phyloP scores from a whole-genome alignment of 2,888 invertebrate genomes.

The Caenorhabditis sp. region DNA sequence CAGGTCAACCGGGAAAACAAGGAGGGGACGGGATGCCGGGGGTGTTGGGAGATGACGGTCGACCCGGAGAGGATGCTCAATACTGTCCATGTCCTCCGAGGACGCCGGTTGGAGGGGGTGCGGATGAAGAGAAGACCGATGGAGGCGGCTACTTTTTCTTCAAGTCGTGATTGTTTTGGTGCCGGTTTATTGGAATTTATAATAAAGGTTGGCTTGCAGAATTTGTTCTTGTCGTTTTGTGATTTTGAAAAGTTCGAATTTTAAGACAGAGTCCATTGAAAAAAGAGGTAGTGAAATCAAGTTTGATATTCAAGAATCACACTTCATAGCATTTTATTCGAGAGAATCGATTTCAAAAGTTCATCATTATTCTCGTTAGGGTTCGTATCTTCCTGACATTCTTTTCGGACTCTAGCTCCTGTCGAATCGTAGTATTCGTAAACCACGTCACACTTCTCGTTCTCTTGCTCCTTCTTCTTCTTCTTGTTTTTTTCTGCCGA shows the following conservation, averaged over 20 bases:
- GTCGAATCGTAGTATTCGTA: too few species aligned
- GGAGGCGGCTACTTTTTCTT: conserved; percentile 50
- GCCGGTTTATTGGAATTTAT: background rate
- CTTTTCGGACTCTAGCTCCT: too few species aligned
- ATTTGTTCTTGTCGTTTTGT: background rate
- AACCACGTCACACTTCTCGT: background rate
- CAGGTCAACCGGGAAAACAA: conserved; percentile 42
- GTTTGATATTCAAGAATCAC: too few species aligned
- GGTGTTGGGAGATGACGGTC: conserved; percentile 49
- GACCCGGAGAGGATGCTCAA: conserved; percentile 67
- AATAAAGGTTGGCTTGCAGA: background rate
- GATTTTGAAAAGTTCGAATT: too few species aligned
- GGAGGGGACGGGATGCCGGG: conserved; percentile 52
- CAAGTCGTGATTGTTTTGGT: conserved; percentile 31
- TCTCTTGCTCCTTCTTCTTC: background rate
- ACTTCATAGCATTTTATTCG: too few species aligned
- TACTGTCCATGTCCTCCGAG: conserved; percentile 68
- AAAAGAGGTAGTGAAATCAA: too few species aligned
- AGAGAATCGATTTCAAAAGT: too few species aligned
- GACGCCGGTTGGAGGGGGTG: conserved; percentile 42
- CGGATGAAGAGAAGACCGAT: conserved; percentile 31
- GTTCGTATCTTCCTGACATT: too few species aligned
- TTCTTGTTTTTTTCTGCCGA: too few species aligned
- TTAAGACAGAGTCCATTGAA: too few species aligned
- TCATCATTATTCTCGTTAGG: too few species aligned